Evolutionary conservation across 2,797 vertebrate genomes (phyloP), one percentile per base, ranked within the genome.

Genomic region (Molossus molossus): DNA sequence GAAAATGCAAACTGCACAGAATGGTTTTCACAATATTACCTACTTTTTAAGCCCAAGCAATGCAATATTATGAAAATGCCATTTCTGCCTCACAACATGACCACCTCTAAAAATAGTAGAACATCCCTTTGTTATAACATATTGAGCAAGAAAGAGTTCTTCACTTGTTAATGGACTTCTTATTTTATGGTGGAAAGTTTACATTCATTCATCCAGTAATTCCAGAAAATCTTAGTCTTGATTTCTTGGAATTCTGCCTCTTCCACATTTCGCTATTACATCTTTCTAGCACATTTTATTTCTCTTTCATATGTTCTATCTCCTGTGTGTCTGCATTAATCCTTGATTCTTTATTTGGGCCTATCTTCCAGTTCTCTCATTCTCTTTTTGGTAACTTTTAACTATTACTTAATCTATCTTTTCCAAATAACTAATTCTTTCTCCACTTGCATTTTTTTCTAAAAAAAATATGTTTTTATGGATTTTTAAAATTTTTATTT

Each of bases 361-460:
- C 50, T 27, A 1, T 91, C 40, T 94, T 70, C 9, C 15, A 7
- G 48, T 79, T 96, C 81, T 88, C 40, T n/a, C 67, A 55, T 77
- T 84, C 65, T 70, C 21, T 87, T 12, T 67, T 70, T 55, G 33
- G 9, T 57, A 53, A 72, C 37, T 94, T 88, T 88, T 85, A 94
- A 72, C 50, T 81, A 18, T 84, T 62, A 79, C 5, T 72, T 89
- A 83, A 40, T 70, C 20, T 64, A 37, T 37, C 9, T 76, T 13
- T 90, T 77, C 3, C 40, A 91, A 96, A 86, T 91, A 79, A 60
- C 8, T n/a, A 55, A 85, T 81, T 87, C 15, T 88, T 94, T 94
- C 33, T 85, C 90, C 29, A 67, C 18, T 53, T 87, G 33, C 67
- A n/a, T 67, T 85, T 86, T 33, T 33, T 33, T 33, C 33, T 33